Evolutionary conservation across 2,888 invertebrate species (phyloP), one percentile per base, ranked within the genome.

Genomic region (Horisme vitalbata): DNA sequence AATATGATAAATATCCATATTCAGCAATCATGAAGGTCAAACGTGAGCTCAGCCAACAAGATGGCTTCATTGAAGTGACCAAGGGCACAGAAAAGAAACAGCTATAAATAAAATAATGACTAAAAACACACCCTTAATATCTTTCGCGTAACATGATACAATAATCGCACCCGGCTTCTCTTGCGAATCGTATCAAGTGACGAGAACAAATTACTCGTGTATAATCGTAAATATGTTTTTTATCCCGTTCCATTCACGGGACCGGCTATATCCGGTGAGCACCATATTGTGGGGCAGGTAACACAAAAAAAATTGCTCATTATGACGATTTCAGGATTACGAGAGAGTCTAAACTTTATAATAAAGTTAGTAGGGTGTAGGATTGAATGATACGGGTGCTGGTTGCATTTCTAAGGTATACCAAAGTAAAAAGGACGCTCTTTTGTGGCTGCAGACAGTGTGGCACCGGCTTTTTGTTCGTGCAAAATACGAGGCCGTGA

Each of bases 401-500:
- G 66, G 69, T 75, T 80, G 83, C 82, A 79, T 80, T 81, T 80
- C 72, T 82, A 84, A 80, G 83, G 84, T 79, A 72, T 71, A 75
- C 69, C 58, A 70, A 71, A 71, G 59, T 78, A 75, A 83, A 85
- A 83, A 78, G 65, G 52, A 67, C 57, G 75, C 72, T 66, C 80
- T 83, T 81, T 87, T 83, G 83, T 83, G 79, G 77, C 71, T 74
- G 73, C 85, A 88, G 88, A 88, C 87, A 75, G 83, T 81, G 77
- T 84, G 89, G 87, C 85, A 77, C 85, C 85, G 73, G 65, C 72
- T 79, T 81, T 83, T 85, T 86, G 80, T 80, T 76, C 71, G 72
- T 71, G 68, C 75, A 64, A 78, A 78, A 79, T 75, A 73, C 68
- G 52, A 69, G 64, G 70, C 69, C 61, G 65, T 71, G 65, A 73